These are phyloP conservation scores for Physella acuta DNA, from an alignment of 1,140 invertebrate genomes.

Conservation along the genomic window DNA sequence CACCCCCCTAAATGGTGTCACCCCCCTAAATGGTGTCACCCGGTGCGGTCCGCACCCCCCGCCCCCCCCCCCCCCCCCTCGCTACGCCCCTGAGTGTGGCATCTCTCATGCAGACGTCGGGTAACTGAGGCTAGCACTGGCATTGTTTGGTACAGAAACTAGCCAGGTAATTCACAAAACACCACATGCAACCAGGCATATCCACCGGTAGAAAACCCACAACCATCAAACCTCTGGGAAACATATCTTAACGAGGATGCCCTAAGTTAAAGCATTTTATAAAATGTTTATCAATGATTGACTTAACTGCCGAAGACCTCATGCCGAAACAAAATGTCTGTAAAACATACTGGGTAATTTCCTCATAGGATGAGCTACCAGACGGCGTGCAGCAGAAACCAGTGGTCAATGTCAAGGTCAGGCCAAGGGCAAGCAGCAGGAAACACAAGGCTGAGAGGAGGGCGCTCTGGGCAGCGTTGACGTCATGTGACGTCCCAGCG, in stretches of 20 bases:
- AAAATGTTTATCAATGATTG: not conserved
- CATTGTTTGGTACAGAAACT: no score
- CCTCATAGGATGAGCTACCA: not conserved
- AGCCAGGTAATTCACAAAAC: no score
- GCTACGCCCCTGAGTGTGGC: no score
- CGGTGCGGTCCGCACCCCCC: no score
- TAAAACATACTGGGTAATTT: not conserved
- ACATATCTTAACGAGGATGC: not conserved
- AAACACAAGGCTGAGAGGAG: not conserved
- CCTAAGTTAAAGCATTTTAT: not conserved
- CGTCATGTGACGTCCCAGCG: no score
- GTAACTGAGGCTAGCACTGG: no score
- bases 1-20: no score
- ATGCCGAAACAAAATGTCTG: no score
- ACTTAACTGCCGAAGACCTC: not conserved
- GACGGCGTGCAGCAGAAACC: conserved; percentile 7
- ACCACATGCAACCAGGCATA: not conserved
- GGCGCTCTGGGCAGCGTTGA: conserved; percentile 8
- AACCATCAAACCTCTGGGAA: not conserved
- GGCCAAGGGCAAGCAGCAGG: not conserved
- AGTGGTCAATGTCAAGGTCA: not conserved
- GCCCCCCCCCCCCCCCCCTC: no score
- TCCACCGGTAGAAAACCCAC: no score
- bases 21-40: no score
- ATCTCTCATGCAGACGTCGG: no score